Base-by-base conservation (phyloP, 2,888 invertebrate genomes). In the Ryuthela nishihirai region DNA sequence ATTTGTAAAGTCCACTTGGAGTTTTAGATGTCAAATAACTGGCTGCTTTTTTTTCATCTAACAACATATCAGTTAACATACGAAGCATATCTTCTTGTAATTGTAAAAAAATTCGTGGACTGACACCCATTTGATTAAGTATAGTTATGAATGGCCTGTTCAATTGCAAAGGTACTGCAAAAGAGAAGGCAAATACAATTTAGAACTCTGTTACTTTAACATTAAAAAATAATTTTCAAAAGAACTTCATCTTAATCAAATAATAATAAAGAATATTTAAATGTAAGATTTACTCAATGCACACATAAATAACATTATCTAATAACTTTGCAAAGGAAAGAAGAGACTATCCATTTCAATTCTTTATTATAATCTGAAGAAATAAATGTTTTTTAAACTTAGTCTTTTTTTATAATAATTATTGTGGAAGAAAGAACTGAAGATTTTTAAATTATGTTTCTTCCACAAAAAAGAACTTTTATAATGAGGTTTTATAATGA, bases 61-160 rank as follows among this genome's bases (percentile, higher is more conserved):
- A 53, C 2, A 62, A 50, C 34, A 56, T 55, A 17, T 54, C 52
- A 10, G 59, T 61, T 18, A 65, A 23, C 4, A 15, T 48, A 10
- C 24, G 18, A 0, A 64, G 43, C 39, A 46, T 44, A 10, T 53
- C 25, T 39, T 50, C 54, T 32, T 64, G 54, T 3, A 59, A 32
- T 15, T 32, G 26, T 9, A 52, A 23, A 12, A 65, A 59, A 6
- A 47, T 47, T 21, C 65, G 43, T 9, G 61, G 46, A n/a, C 63
- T 50, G 25, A 67, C 62, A 3, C 58, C 55, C 45, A 67, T 55
- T 47, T 67, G 68, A 6, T 66, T 53, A 17, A 65, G 47, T 50
- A 71, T 67, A 2, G 68, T 64, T 0, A 62, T 54, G 40, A 67
- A 46, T 6, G 56, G 66, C 18, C 64, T 43, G 36, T 67, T 70